Conservation (phyloP, 2,113 vertebrate species). For the Thunnus maccoyii region DNA sequence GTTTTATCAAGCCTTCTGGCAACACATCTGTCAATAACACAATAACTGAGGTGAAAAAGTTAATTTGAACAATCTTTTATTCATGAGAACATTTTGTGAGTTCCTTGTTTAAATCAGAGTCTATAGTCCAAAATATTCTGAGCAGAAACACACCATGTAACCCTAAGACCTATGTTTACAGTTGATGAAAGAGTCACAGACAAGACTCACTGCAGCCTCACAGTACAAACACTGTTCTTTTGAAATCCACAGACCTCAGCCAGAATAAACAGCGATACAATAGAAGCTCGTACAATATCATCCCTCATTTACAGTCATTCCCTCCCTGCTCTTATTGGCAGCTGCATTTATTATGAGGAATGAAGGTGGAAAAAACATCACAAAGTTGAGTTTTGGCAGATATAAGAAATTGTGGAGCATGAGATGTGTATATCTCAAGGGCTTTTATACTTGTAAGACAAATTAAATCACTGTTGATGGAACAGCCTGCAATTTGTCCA, state of each 20-base stretch:
- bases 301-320: constrained; percentile 35
- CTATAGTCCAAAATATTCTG: constrained; percentile 4
- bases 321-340: constrained; percentile 45
- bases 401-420: constrained; percentile 36
- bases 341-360: constrained; percentile 22
- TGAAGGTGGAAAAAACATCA: constrained; percentile 31
- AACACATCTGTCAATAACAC: constrained; percentile 2
- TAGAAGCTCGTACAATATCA: constrained; percentile 25
- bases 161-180: constrained; percentile 30
- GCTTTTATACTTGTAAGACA: constrained; percentile 32
- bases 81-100: constrained; percentile 14
- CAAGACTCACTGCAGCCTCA: constrained; percentile 31
- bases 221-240: constrained; percentile 50
- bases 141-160: constrained; percentile 16
- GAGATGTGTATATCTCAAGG: constrained; percentile 48
- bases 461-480: constrained; percentile 45
- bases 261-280: constrained; percentile 65
- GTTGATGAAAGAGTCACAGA: constrained; percentile 47
- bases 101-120: background rate
- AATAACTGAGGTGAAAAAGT: background rate
- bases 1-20: constrained; percentile 7
- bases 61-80: constrained; percentile 38
- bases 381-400: constrained; percentile 51
- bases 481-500: constrained; percentile 41
- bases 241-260: constrained; percentile 48